Evolutionary conservation across 1,140 invertebrate species (phyloP).

Genomic region (Reticulitermes speratus): DNA sequence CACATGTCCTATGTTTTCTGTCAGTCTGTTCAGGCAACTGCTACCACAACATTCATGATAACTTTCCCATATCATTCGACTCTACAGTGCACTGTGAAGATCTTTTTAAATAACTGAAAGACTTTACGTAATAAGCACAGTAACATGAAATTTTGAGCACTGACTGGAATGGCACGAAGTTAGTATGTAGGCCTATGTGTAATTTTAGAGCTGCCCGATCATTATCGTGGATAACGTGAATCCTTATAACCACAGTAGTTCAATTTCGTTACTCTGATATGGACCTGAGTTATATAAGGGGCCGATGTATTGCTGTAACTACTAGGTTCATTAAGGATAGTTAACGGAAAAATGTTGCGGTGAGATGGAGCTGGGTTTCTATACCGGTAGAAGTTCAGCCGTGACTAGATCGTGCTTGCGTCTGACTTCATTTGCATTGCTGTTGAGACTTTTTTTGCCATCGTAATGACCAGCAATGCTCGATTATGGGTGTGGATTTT

Average conservation of each 20-base stretch:
- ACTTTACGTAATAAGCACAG: too few species aligned
- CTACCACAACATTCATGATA: too few species aligned
- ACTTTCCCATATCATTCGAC: too few species aligned
- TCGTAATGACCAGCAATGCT: too few species aligned
- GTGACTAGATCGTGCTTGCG: neutral
- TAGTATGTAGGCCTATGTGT: neutral
- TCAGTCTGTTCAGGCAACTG: too few species aligned
- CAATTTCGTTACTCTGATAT: neutral
- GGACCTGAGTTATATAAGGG: neutral
- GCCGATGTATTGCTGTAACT: neutral
- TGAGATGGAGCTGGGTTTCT: neutral
- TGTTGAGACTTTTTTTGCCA: neutral
- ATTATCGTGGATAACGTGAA: too few species aligned
- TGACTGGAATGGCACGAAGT: too few species aligned
- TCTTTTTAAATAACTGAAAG: too few species aligned
- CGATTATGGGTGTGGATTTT: neutral
- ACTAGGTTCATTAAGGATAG: neutral
- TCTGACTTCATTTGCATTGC: neutral
- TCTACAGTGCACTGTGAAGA: too few species aligned
- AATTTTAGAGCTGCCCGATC: neutral
- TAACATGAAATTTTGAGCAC: too few species aligned
- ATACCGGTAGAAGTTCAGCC: neutral
- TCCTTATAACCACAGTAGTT: neutral
- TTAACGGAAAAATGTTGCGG: neutral
- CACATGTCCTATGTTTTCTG: too few species aligned